Conservation (phyloP, 2,113 vertebrate genomes). For the Oryzias curvinotus region DNA sequence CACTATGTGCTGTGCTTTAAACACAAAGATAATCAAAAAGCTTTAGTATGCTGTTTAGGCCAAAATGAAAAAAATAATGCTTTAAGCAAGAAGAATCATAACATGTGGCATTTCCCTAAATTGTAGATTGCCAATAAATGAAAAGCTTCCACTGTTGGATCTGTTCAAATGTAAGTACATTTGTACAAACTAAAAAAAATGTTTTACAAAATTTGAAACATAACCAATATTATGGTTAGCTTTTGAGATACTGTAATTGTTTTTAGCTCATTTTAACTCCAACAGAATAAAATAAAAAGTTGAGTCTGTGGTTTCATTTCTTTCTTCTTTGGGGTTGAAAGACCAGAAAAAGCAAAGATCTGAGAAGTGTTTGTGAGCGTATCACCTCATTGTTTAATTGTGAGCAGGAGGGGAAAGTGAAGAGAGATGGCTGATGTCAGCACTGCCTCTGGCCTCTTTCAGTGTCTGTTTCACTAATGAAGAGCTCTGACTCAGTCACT, state of each 20-base stretch:
- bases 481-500: conserved; percentile 47
- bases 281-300: too few relatives aligned
- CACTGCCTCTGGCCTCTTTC: conserved; percentile 32
- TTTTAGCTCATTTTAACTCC: too few relatives aligned
- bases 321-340: background rate
- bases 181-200: too few relatives aligned
- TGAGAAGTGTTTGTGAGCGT: conserved; percentile 37
- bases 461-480: conserved; percentile 55
- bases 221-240: too few relatives aligned
- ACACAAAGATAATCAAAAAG: too few relatives aligned
- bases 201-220: too few relatives aligned
- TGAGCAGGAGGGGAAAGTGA: conserved; percentile 7
- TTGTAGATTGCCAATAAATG: conserved; percentile 4
- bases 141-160: conserved; percentile 11
- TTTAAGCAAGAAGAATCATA: background rate
- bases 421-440: conserved; percentile 40
- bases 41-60: background rate
- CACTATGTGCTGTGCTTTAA: too few relatives aligned
- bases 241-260: too few relatives aligned
- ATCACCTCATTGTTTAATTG: conserved; percentile 13
- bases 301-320: background rate
- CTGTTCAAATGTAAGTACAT: conserved; percentile 5
- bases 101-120: too few relatives aligned
- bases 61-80: conserved; percentile 10
- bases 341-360: conserved; percentile 14